Percentiles rank a stretch among this genome's conserved stretches.
phyloP scores from a whole-genome alignment of 2,113 vertebrate species.

The Myotis lucifugus region DNA sequence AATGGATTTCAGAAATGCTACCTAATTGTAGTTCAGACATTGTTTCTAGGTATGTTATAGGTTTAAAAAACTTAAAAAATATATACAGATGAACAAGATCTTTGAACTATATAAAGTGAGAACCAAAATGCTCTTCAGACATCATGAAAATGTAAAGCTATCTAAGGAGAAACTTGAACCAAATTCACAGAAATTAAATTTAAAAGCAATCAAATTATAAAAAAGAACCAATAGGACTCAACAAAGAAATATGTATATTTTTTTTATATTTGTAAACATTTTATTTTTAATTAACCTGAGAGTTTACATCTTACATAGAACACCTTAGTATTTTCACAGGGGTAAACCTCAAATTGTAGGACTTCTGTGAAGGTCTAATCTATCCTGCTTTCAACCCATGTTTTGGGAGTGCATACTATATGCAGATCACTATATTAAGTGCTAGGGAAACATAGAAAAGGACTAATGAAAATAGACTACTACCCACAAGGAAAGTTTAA shows the following conservation, averaged over 20 bases:
- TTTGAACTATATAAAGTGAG: neutral
- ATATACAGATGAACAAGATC: neutral
- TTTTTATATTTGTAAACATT: slow-evolving; percentile 10
- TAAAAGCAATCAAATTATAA: neutral
- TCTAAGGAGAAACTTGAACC: neutral
- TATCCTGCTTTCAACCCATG: neutral
- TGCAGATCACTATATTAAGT: neutral
- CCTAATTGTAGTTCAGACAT: neutral
- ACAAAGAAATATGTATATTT: neutral
- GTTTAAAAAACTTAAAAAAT: neutral
- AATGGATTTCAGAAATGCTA: neutral
- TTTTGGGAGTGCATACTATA: neutral
- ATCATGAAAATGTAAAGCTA: neutral
- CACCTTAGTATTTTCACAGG: neutral
- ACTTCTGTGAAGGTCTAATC: neutral
- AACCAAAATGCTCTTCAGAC: slow-evolving; percentile 9
- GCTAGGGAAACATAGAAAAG: neutral
- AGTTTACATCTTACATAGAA: neutral
- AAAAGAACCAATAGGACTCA: neutral
- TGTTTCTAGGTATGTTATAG: neutral
- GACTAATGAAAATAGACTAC: neutral
- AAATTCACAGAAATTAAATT: slow-evolving; percentile 41
- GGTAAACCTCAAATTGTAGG: neutral
- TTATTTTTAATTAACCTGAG: slow-evolving; percentile 32
- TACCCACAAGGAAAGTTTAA: slow-evolving; percentile 25